phyloP scores from a whole-genome alignment of 2,797 vertebrate species.

The Taeniopygia guttata region DNA sequence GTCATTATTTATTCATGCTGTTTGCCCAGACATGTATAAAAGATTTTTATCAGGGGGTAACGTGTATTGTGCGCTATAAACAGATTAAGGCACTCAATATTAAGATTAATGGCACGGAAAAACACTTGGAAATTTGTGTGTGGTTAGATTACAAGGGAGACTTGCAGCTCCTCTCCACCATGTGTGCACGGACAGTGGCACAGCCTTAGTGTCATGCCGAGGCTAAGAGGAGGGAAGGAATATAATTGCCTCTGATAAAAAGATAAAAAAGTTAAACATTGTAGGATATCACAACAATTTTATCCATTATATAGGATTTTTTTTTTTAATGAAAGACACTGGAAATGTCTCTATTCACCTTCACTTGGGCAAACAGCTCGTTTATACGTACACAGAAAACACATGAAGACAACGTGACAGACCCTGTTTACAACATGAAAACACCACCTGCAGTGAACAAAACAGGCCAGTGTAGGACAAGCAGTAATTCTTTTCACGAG shows the following conservation, averaged over 20 bases:
- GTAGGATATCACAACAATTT: not conserved
- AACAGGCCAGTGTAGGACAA: slow-evolving; percentile 15
- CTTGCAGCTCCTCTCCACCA: not conserved
- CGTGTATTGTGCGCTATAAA: slow-evolving; percentile 14
- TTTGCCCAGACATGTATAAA: slow-evolving; percentile 38
- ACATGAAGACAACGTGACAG: slow-evolving; percentile 11
- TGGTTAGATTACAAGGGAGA: not conserved
- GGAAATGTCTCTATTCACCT: not conserved
- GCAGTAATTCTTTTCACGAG: slow-evolving; percentile 16
- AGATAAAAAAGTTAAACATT: not conserved
- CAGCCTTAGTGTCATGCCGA: fast-evolving
- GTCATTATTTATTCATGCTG: slow-evolving; percentile 42
- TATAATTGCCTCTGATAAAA: not conserved
- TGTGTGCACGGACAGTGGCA: not conserved
- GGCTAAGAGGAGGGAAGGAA: not conserved
- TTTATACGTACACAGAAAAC: slow-evolving; percentile 4
- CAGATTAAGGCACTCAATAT: slow-evolving; percentile 33
- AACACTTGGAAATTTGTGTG: slow-evolving; percentile 34
- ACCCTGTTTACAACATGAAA: not conserved
- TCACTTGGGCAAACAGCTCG: not conserved
- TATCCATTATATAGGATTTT: not conserved
- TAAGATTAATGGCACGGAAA: slow-evolving; percentile 61
- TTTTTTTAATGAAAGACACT: not conserved
- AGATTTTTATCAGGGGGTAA: slow-evolving; percentile 36
- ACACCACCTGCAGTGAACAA: slow-evolving; percentile 14